Evolutionary conservation across 2,113 vertebrate genomes (phyloP).

Genomic region (Phalacrocorax aristotelis): DNA sequence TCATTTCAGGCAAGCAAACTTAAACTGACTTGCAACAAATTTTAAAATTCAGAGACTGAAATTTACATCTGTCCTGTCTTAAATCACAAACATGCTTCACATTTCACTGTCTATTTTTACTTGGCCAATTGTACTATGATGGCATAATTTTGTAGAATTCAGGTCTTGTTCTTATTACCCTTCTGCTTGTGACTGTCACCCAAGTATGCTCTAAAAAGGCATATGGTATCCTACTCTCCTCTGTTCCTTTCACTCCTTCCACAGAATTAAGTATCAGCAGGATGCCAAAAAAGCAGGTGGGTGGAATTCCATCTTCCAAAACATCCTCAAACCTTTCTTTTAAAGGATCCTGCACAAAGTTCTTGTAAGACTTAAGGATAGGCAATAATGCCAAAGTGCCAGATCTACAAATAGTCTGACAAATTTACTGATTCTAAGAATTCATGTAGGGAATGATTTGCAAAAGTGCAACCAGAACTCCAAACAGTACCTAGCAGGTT

Average conservation of each 20-base stretch:
- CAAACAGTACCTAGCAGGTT: neutral
- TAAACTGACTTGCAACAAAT: neutral
- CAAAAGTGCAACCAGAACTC: neutral
- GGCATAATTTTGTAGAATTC: neutral
- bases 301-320: neutral
- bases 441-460: fast-evolving
- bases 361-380: neutral
- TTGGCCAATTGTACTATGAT: neutral
- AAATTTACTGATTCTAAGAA: neutral
- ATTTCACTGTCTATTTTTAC: neutral
- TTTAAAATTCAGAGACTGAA: neutral
- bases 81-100: neutral
- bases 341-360: neutral
- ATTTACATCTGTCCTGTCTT: neutral
- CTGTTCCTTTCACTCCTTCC: neutral
- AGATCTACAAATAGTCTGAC: neutral
- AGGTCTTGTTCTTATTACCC: neutral
- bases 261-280: neutral
- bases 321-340: neutral
- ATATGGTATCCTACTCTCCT: neutral
- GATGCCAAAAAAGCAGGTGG: neutral
- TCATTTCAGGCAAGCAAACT: neutral
- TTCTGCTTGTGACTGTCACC: neutral
- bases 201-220: neutral
- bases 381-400: neutral